Evolutionary conservation across 30 jellyfish, hydroid and myxozoan genomes (phyloP), one percentile per base, ranked within the genome.

Genomic region (Turritopsis rubra): DNA sequence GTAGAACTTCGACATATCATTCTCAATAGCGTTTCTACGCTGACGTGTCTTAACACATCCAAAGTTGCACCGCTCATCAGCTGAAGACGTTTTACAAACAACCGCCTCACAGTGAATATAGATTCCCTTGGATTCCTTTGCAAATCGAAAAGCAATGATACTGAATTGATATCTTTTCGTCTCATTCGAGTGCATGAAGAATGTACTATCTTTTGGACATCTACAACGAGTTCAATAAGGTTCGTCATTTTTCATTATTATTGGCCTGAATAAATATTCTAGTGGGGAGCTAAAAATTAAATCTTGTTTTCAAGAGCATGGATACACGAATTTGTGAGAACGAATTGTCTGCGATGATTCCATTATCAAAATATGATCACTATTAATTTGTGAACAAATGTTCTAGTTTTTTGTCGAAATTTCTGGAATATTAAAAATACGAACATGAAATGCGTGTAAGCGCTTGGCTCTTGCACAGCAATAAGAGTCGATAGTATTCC

Each of bases 11-110:
- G 77, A 68, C 30, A 68, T 68, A n/a, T 68, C 77, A 9, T 68
- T 1, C 77, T 68, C 77, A 68, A n/a, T 27, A 9, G 77, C 77
- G 28, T 68, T 27, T 22, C 77, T 68, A n/a, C 77, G 77, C 77
- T 68, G 28, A 9, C 77, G 77, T 19, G 28, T 68, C 30, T 68
- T 23, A 17, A 1, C 77, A 68, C 77, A 68, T n/a, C 77, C 77
- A 19, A 68, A 68, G 9, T 68, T 23, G 30, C 77, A 68, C 8
- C 77, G 28, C 31, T 22, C 77, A 68, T 68, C 77, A 7, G 77
- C 16, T 9, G 77, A 68, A 19, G 77, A 0, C 8, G 77, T 27
- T 68, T 68, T 68, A 27, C 77, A 68, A 23, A 68, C 21, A 68
- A 68, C 77, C 0, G 77, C 77, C 0, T 27, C 77, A 19, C 77